phyloP scores from a whole-genome alignment of 1,140 invertebrate species.

The Formica exsecta region DNA sequence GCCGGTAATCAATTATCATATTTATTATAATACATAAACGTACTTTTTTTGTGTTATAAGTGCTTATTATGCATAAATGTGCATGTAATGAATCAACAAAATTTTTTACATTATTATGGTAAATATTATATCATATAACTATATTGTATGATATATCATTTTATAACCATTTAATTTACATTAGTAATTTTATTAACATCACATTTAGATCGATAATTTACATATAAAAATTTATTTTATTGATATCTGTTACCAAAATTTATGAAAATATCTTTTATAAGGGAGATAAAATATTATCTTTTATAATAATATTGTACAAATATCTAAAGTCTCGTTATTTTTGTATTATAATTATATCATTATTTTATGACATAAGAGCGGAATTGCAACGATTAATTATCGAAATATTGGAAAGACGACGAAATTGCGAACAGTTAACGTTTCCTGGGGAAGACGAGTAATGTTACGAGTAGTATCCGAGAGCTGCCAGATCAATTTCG shows the following conservation, averaged over 20 bases:
- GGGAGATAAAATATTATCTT: not conserved
- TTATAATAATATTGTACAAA: not conserved
- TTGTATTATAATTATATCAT: not conserved
- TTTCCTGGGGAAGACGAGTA: conserved; percentile 39
- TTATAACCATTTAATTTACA: not conserved
- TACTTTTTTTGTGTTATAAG: not conserved
- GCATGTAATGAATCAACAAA: not conserved
- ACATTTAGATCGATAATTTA: not conserved
- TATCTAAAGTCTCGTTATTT: not conserved
- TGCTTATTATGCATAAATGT: not conserved
- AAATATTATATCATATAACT: not conserved
- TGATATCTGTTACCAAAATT: not conserved
- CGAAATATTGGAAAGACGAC: not conserved
- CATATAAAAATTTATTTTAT: not conserved
- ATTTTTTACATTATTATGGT: not conserved
- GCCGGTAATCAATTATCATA: conserved; percentile 28
- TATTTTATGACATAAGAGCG: not conserved
- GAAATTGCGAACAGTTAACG: conserved; percentile 59
- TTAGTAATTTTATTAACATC: too few species aligned
- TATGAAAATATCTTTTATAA: conserved; percentile 7
- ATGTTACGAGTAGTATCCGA: conserved; percentile 57
- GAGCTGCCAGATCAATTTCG: conserved; percentile 71
- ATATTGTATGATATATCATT: not conserved
- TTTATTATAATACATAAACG: conserved; percentile 19
- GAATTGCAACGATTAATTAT: conserved; percentile 41